Conservation (phyloP, 2,797 vertebrate species). For the Neosilurus hyrtlii region DNA sequence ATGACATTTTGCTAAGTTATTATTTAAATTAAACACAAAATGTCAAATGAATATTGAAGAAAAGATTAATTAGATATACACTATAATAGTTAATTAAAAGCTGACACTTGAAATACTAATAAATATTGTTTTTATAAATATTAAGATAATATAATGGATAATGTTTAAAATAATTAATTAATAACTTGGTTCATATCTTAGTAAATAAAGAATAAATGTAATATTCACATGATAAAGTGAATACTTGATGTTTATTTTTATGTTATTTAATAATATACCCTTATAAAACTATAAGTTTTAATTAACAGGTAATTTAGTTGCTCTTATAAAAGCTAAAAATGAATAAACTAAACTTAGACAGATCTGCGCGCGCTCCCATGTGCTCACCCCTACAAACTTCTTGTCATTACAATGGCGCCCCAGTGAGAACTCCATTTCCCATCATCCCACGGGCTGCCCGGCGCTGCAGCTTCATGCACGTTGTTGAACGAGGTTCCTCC, state of each 20-base stretch:
- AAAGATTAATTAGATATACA: background rate
- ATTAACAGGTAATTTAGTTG: background rate
- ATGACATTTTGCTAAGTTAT: too few relatives aligned
- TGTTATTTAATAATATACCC: background rate
- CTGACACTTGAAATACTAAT: background rate
- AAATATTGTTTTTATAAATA: background rate
- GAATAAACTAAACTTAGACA: background rate
- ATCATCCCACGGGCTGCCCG: conserved; percentile 31
- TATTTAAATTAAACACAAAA: too few relatives aligned
- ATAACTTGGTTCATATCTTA: background rate
- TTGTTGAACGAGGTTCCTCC: conserved; percentile 41
- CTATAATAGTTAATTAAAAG: background rate
- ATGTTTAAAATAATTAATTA: background rate
- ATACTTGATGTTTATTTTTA: too few relatives aligned
- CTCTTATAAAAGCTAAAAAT: background rate
- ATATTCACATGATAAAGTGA: too few relatives aligned
- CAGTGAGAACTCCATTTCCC: conserved; percentile 62
- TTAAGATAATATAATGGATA: too few relatives aligned
- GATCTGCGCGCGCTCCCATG: background rate
- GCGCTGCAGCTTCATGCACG: conserved; percentile 52
- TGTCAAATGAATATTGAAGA: background rate
- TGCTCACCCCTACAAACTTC: background rate
- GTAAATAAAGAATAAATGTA: background rate
- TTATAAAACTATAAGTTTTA: background rate
- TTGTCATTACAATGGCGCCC: background rate